A percentile compares a stretch with the other conserved stretches of the same genome.
Evolutionary conservation across 2,113 vertebrate species (phyloP).

Genomic region (Melospiza melodia): DNA sequence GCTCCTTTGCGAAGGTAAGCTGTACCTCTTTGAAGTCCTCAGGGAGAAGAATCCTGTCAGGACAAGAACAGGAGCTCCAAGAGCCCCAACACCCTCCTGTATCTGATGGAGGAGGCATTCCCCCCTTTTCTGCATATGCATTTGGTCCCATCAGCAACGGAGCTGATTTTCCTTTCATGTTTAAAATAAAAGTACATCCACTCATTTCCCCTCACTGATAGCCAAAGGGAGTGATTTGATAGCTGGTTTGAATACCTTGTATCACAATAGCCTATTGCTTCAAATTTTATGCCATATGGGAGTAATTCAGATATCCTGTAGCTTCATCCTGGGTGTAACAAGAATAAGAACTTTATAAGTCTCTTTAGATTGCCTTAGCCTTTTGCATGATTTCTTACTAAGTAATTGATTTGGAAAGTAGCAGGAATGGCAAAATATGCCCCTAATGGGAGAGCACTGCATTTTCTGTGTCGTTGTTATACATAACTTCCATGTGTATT

Average conservation of each 20-base stretch:
- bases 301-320: background rate
- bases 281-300: background rate
- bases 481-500: background rate
- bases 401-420: background rate
- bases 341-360: background rate
- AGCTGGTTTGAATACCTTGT: background rate
- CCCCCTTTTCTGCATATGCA: background rate
- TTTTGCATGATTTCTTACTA: background rate
- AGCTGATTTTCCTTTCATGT: background rate
- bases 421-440: conserved; percentile 1
- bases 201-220: background rate
- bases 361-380: background rate
- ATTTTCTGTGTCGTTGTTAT: conserved; percentile 4
- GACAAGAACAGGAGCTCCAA: background rate
- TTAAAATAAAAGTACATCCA: background rate
- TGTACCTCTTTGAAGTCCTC: conserved; percentile 13
- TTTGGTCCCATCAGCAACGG: background rate
- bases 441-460: conserved; percentile 10
- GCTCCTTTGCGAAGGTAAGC: background rate
- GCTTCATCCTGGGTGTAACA: background rate
- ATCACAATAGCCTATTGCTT: background rate
- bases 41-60: background rate
- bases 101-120: background rate
- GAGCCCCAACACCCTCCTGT: background rate
- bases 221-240: background rate